Evolutionary conservation across 2,113 vertebrate species (phyloP), one percentile per base, ranked within the genome.

Genomic region (Clarias macrocephalus): DNA sequence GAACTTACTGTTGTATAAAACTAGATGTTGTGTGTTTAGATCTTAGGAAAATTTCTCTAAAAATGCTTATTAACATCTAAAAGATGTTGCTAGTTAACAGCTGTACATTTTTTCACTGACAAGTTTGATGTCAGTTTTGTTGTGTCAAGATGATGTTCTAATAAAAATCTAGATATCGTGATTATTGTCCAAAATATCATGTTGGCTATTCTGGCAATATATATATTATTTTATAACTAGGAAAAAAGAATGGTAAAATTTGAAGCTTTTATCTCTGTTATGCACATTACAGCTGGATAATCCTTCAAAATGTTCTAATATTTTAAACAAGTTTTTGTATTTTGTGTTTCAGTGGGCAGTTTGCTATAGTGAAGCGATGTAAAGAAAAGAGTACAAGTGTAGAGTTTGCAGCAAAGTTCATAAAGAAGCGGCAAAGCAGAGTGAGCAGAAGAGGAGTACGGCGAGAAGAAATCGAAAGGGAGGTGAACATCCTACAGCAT

Each of bases 351-450:
- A 99, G 98, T 12, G 98, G 98, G 63, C 98, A 99, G 92, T 99
- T 99, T 92, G 98, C 98, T 4, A 96, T 99, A 0, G 98, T 99
- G 92, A 99, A 96, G 93, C 96, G 95, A 65, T 99, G 97, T 86
- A 92, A 68, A 52, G 97, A 99, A 91, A 98, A 93, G 89, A 96
- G 94, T 92, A 95, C 96, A 0, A 96, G 96, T 0, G 1, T 87
- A 1, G 96, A 97, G 59, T 99, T 94, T 0, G 98, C 98, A 0
- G 98, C 97, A 30, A 99, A 99, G 91, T 99, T 98, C 94, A 98
- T 99, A 89, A 99, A 99, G 93, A 99, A 99, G 92, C 95, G 97
- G 0, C 97, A 96, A 92, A 98, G 95, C 86, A 95, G 91, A 5
- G 96, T 92, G 85, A 99, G 98, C 93, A 94, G 96, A 57, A 95